Evolutionary conservation across 2,888 invertebrate genomes (phyloP).

Genomic region (Phortica okadai): DNA sequence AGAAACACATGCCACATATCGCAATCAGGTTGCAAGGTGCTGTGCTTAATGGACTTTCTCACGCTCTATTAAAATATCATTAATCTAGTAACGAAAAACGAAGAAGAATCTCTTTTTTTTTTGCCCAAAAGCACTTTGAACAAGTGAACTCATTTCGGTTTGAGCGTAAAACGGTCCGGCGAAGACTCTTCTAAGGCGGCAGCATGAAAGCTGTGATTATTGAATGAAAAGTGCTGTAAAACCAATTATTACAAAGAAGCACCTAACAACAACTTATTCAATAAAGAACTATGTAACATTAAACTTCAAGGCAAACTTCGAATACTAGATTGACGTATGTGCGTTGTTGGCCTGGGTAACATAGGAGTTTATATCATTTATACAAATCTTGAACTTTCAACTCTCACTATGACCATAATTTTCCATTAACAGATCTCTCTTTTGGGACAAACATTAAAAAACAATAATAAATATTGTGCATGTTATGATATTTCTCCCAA

Average conservation of each 20-base stretch:
- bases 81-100: conserved; percentile 18
- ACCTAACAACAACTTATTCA: background rate
- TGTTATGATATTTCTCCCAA: conserved; percentile 32
- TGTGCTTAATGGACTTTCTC: conserved; percentile 16
- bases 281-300: background rate
- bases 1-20: background rate
- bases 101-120: conserved; percentile 1
- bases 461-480: background rate
- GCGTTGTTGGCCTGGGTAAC: no score
- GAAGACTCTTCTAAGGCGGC: background rate
- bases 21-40: conserved; percentile 12
- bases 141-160: conserved; percentile 1
- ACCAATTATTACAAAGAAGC: background rate
- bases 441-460: no score
- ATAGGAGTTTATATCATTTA: no score
- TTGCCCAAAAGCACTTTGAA: conserved; percentile 7
- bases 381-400: no score
- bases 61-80: conserved; percentile 31
- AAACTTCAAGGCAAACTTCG: background rate
- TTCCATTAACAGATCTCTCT: no score
- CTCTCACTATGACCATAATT: no score
- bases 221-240: background rate
- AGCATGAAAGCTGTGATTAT: background rate
- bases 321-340: background rate
- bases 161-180: background rate